Evolutionary conservation across 2,797 vertebrate genomes (phyloP).

Genomic region (Sardinella longiceps): DNA sequence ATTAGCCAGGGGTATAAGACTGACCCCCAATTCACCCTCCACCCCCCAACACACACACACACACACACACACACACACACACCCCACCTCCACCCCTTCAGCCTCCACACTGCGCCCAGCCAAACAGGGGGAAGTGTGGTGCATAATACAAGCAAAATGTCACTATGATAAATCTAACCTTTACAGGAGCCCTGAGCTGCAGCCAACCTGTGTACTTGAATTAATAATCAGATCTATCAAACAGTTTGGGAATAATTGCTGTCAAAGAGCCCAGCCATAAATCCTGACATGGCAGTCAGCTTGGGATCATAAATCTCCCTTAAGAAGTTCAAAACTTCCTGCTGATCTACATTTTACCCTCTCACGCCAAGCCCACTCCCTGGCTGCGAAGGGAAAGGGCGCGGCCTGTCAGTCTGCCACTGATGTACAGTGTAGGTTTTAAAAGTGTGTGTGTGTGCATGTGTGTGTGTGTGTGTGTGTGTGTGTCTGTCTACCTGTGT

Average conservation of each 20-base stretch:
- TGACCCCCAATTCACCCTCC: no score
- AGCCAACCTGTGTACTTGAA: conserved; percentile 74
- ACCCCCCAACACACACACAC: not conserved
- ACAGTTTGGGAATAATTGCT: conserved; percentile 76
- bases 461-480: not conserved
- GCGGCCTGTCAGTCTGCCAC: not conserved
- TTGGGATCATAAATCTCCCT: conserved; percentile 72
- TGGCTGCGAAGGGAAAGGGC: not conserved
- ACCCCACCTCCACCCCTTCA: not conserved
- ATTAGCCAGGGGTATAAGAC: not conserved
- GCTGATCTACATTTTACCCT: conserved; percentile 41
- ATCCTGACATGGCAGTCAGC: conserved; percentile 71
- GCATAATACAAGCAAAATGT: conserved; percentile 73
- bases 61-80: conserved; percentile 10
- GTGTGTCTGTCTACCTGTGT: not conserved
- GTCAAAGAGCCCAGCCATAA: conserved; percentile 69
- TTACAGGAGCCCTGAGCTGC: conserved; percentile 67
- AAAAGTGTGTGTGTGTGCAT: not conserved
- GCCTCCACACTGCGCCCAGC: conserved; percentile 38
- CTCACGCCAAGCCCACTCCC: not conserved
- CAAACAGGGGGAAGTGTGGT: conserved; percentile 56
- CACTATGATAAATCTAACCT: conserved; percentile 80
- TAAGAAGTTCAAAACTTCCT: conserved; percentile 64
- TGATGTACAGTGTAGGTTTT: conserved; percentile 33
- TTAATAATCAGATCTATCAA: conserved; percentile 81